A percentile compares a stretch with the other conserved stretches of the same genome.
Evolutionary conservation across 2,797 vertebrate genomes (phyloP).

Genomic region (Hydrolagus colliei): DNA sequence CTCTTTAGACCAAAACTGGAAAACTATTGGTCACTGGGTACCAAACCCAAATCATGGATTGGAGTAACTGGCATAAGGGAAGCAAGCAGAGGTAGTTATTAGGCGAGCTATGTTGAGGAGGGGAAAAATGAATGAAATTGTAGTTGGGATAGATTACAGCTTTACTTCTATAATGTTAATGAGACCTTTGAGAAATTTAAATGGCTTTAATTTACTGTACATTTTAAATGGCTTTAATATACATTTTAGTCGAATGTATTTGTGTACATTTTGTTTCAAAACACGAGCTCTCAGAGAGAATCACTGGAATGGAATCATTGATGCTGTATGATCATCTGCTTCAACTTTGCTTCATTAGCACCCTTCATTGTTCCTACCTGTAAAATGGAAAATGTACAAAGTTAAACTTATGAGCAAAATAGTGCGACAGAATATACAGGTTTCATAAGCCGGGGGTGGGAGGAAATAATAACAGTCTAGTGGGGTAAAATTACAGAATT

Average conservation of each 20-base stretch:
- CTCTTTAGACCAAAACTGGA: too few relatives aligned
- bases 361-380: accelerated
- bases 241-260: background rate
- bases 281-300: background rate
- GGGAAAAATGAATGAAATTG: background rate
- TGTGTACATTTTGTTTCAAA: too few relatives aligned
- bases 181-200: background rate
- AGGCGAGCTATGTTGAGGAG: background rate
- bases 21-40: too few relatives aligned
- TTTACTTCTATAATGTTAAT: background rate
- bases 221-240: background rate
- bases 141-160: too few relatives aligned
- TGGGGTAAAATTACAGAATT: too few relatives aligned
- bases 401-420: background rate
- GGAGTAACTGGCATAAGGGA: too few relatives aligned
- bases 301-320: background rate
- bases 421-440: background rate
- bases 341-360: accelerated
- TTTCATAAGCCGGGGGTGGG: too few relatives aligned
- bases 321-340: background rate
- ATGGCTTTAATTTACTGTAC: background rate
- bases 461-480: too few relatives aligned
- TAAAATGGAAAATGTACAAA: background rate
- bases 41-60: too few relatives aligned
- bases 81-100: too few relatives aligned